Evolutionary conservation across 2,888 invertebrate genomes (phyloP), one percentile per base, ranked within the genome.

Genomic region (Rhabditoides inermis): DNA sequence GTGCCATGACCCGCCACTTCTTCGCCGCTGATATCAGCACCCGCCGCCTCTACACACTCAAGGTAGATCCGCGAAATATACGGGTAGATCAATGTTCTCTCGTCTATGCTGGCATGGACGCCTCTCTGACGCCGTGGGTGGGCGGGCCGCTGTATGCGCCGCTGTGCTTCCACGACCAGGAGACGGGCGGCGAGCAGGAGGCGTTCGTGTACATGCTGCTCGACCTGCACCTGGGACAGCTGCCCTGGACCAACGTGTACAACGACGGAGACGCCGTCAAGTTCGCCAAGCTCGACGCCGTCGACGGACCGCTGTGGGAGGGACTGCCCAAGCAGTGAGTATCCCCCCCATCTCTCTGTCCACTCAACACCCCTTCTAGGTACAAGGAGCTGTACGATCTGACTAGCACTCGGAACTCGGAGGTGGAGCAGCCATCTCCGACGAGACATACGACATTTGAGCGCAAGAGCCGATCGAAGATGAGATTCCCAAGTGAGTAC

Each of bases 11-110:
- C 42, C 65, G 70, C 23, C 65, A 63, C 41, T 59, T 70, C 20
- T 70, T 70, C 58, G 56, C 66, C 54, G 57, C 63, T n/a, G 69
- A 70, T 42, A 59, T 70, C 37, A 63, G 64, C 15, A 51, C 51
- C 25, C 27, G 68, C 4, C 30, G 58, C 36, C 63, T 58, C 40
- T 42, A n/a, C 22, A 12, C 12, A 18, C 15, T 42, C n/a, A 25
- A 7, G 7, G 7, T 10, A 40, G 18, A 7, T 40, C 7, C 6
- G 7, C n/a, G n/a, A 40, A 7, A 40, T n/a, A n/a, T n/a, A 15
- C 10, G 15, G 15, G 15, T 15, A 32, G 15, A 15, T 12, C 10
- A 10, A 32, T 32, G 15, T 32, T 32, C 15, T 10, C 10, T 10
- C n/a, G n/a, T n/a, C 10, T 12, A 32, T 15, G 35, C 35, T 6